Evolutionary conservation across 2,888 invertebrate species (phyloP), one percentile per base, ranked within the genome.

Genomic region (Amiota minor): DNA sequence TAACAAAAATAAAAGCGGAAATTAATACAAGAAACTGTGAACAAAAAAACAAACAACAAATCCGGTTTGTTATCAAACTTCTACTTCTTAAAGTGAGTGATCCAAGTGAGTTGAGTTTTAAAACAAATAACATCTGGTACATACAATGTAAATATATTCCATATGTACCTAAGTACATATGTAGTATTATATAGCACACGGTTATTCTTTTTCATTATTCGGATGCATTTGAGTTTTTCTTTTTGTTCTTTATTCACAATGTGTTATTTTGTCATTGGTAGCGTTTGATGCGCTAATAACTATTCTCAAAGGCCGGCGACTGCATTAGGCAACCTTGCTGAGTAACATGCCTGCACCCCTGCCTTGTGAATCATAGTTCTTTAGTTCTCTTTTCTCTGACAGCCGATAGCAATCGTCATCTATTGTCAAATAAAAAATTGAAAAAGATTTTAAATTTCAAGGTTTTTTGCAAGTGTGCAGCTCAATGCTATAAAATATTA

Each of bases 11-110:
- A 35, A 35, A 35, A 3, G 35, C 35, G 35, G 35, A 35, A 35
- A 35, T 6, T 35, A 35, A 35, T 35, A 35, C 35, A 35, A 2
- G 35, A 35, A 4, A 35, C 6, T 35, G 35, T 35, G 4, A 35
- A 35, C 35, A 8, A 35, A 35, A 3, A 8, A 68, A 53, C 67
- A 20, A 67, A 14, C 11, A 68, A 23, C 18, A 59, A 59, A 59
- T n/a, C 53, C 16, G 10, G 50, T 50, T 68, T 67, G 67, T 67
- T 67, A 50, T 20, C 11, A 49, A 50, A 20, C 50, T 20, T 59
- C 18, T 18, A 18, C 18, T 47, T 64, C 46, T 45, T 45, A 47
- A 49, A 16, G 18, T 20, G 23, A 59, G 59, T 23, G 20, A 50
- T 11, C 35, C 67, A 68, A 53, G 67, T 68, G 53, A 68, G 67